Percentiles rank a stretch among this genome's conserved stretches.
phyloP scores from a whole-genome alignment of 2,888 invertebrate species.

The Drosophila helvetica region DNA sequence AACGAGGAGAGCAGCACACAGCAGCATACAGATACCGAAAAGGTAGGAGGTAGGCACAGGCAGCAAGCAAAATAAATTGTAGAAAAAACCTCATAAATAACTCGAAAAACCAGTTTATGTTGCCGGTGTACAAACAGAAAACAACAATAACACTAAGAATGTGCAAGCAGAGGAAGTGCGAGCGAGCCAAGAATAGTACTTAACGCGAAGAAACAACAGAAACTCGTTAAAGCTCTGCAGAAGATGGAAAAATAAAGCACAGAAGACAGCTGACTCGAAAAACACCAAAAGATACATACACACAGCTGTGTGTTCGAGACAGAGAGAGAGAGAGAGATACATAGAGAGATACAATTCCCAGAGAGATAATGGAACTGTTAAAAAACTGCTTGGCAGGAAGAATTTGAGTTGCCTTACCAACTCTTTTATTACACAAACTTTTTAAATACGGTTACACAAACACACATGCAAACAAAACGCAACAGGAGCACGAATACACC shows the following conservation, averaged over 20 bases:
- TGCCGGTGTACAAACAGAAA: constrained; percentile 77
- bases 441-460: constrained; percentile 3
- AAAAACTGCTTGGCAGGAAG: constrained; percentile 25
- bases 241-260: constrained; percentile 67
- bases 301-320: constrained; percentile 29
- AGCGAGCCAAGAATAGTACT: constrained; percentile 67
- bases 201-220: constrained; percentile 28
- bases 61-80: constrained; percentile 65
- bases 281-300: constrained; percentile 54
- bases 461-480: constrained; percentile 9
- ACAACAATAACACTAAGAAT: constrained; percentile 52
- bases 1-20: constrained; percentile 16
- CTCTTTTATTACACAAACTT: constrained; percentile 39
- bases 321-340: constrained; percentile 14
- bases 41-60: constrained; percentile 45
- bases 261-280: constrained; percentile 70
- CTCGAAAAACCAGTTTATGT: constrained; percentile 78
- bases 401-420: constrained; percentile 9
- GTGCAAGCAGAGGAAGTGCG: constrained; percentile 67
- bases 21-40: constrained; percentile 67
- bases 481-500: constrained; percentile 14
- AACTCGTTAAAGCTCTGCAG: constrained; percentile 77
- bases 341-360: constrained; percentile 31
- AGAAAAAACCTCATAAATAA: constrained; percentile 77
- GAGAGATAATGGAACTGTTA: constrained; percentile 24